Evolutionary conservation across 2,888 invertebrate species (phyloP).

Genomic region (Xylota sylvarum): DNA sequence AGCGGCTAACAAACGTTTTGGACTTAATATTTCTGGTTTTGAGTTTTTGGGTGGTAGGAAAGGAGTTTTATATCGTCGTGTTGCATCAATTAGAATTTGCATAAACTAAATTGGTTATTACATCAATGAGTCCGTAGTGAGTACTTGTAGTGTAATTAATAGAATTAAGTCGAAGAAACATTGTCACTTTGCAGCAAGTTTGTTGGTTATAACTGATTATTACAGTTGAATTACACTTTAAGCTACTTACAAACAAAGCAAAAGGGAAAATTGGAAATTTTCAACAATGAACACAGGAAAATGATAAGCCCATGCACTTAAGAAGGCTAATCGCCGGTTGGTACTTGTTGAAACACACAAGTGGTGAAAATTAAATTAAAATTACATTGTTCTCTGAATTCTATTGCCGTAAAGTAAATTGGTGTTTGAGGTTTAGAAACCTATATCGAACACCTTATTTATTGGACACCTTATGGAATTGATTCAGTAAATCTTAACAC

Average conservation of each 20-base stretch:
- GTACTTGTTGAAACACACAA: not conserved
- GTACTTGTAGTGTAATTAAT: constrained; percentile 4
- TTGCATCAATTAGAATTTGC: constrained; percentile 30
- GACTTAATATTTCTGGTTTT: constrained; percentile 27
- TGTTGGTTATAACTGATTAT: not conserved
- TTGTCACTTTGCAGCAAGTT: not conserved
- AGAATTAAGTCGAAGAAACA: not conserved
- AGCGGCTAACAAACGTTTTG: constrained; percentile 20
- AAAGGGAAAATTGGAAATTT: not conserved
- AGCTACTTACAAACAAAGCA: not conserved
- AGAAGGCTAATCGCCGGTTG: not conserved
- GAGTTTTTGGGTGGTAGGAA: not conserved
- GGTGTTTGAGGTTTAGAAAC: no score
- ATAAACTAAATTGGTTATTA: constrained; percentile 3
- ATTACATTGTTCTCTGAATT: no score
- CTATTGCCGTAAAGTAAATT: no score
- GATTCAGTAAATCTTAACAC: no score
- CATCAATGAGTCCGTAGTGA: not conserved
- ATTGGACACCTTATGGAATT: no score
- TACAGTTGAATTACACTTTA: not conserved
- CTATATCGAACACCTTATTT: no score
- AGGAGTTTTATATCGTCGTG: constrained; percentile 4
- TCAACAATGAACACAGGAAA: not conserved
- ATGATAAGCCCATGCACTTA: not conserved
- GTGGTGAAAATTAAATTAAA: not conserved